phyloP scores from a whole-genome alignment of 2,797 vertebrate species.

The Onychomys torridus region DNA sequence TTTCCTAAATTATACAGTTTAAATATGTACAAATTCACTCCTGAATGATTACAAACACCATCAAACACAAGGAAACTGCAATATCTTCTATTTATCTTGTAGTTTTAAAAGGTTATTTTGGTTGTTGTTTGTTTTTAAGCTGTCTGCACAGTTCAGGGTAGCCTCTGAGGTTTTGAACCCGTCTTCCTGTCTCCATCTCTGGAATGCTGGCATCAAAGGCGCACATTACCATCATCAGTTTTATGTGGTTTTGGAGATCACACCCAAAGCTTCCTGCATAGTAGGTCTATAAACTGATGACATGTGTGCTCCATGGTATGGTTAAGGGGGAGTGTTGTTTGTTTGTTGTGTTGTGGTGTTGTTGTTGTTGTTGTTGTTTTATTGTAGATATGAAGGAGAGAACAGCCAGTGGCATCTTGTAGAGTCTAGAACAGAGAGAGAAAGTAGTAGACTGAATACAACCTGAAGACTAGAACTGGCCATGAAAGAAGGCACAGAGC shows the following conservation, averaged over 20 bases:
- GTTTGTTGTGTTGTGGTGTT: no score
- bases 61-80: slow-evolving; percentile 3
- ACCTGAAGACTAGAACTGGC: not conserved
- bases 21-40: not conserved
- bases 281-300: not conserved
- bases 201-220: not conserved
- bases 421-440: not conserved
- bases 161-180: not conserved
- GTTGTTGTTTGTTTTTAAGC: not conserved
- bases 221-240: not conserved
- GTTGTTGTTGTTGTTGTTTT: not conserved
- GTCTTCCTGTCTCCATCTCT: not conserved
- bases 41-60: not conserved
- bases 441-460: not conserved
- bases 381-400: not conserved
- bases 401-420: not conserved
- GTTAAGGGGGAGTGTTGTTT: not conserved
- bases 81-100: not conserved
- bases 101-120: not conserved
- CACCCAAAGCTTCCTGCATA: not conserved
- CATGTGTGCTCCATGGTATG: not conserved
- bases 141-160: not conserved
- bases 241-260: not conserved
- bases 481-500: not conserved
- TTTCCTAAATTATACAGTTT: not conserved